Base-by-base conservation (phyloP, 2,888 invertebrate species). In the Eupithecia centaureata region DNA sequence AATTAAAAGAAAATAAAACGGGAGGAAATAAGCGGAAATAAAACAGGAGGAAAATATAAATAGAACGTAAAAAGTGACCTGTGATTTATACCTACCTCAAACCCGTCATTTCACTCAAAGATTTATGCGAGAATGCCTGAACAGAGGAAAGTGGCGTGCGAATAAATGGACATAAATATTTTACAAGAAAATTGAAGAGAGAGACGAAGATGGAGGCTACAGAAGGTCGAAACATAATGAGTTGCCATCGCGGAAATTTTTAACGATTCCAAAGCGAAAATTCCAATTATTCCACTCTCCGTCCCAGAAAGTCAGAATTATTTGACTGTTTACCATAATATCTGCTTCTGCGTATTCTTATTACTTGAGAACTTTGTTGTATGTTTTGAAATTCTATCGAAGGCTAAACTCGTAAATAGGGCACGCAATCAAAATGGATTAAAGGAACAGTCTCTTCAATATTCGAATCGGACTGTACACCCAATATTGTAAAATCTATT, bases 131-230 rank as follows among this genome's bases (percentile, higher is more conserved):
- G 70, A 74, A 74, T 61, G 75, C 63, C 76, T 79, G 47, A 47
- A 47, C 52, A 52, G 52, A 52, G 27, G 77, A 68, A 77, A 81
- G 73, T 81, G 79, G 76, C 77, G 77, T 76, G 65, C 74, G 74
- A 77, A 77, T 81, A 82, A 83, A 84, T 83, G 78, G 76, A 79
- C 77, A 77, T 85, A 80, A 85, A 86, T 86, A 84, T 85, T 84
- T 81, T 72, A 82, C 67, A 77, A 79, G 79, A 73, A 82, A 84
- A 85, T 84, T 82, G 78, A 80, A 85, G 77, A 61, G 75, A 75
- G 77, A 72, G 66, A 65, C 56, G 22, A 52, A 58, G 57, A 64
- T 63, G 70, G 63, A 25, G 57, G 61, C n/a, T 54, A 10, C 5
- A 61, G 66, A 61, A 61, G 56, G 59, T 57, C 30, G 25, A 60